Evolutionary conservation across 53 echinoderm and acorn worm genomes (phyloP).

Genomic region (Temnopleurus reevesii): DNA sequence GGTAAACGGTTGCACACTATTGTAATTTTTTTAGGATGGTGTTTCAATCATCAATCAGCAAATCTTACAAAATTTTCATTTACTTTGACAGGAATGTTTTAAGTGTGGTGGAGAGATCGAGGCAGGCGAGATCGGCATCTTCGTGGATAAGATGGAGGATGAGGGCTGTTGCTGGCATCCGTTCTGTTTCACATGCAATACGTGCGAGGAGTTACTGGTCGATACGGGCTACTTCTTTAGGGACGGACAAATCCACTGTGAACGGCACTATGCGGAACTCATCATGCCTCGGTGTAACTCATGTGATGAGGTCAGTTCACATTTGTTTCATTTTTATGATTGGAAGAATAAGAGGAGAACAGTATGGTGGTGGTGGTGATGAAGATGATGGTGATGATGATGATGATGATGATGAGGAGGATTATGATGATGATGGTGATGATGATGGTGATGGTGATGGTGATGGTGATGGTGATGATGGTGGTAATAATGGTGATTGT

Average conservation of each 20-base stretch:
- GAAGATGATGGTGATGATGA: background rate
- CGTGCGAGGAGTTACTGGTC: conserved; percentile 89
- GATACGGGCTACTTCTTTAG: conserved; percentile 91
- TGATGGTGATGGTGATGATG: background rate
- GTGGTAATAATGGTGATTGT: background rate
- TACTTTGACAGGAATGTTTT: conserved; percentile 74
- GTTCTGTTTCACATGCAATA: conserved; percentile 88
- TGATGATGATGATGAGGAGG: background rate
- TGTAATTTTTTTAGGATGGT: too few relatives aligned
- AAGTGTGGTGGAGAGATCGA: conserved; percentile 98
- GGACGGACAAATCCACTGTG: conserved; percentile 94
- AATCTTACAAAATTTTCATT: too few relatives aligned
- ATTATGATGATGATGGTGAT: background rate
- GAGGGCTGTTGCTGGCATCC: conserved; percentile 92
- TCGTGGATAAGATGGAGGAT: conserved; percentile 87
- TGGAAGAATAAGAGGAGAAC: background rate
- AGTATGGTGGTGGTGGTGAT: too few relatives aligned
- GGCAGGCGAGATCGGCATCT: conserved; percentile 89
- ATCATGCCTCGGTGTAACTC: conserved; percentile 91
- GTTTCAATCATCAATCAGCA: too few relatives aligned
- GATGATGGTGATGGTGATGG: background rate
- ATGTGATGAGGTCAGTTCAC: conserved; percentile 92
- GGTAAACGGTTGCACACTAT: too few relatives aligned
- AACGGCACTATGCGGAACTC: conserved; percentile 96
- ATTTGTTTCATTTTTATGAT: background rate